These are phyloP conservation scores for Diplazon laetatorius DNA, from an alignment of 2,888 invertebrate species.

Conservation along the genomic window DNA sequence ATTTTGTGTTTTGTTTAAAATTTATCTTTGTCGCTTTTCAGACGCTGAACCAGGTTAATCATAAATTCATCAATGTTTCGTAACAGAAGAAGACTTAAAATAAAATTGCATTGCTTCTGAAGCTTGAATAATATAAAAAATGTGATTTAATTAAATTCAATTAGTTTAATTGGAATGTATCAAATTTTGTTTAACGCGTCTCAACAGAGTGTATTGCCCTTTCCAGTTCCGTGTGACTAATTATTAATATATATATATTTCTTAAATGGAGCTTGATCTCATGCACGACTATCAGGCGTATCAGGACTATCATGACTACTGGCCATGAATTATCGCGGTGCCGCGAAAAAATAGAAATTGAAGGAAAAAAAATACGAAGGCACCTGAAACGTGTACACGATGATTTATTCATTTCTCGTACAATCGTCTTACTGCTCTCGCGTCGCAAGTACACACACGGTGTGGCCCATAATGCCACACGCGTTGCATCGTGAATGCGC, in stretches of 20 bases:
- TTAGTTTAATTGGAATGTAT: too few relatives aligned
- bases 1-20: too few relatives aligned
- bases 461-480: constrained; percentile 46
- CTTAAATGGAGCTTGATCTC: constrained; percentile 28
- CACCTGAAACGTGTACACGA: constrained; percentile 58
- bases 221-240: constrained; percentile 7
- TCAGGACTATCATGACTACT: constrained; percentile 25
- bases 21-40: too few relatives aligned
- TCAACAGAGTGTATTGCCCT: too few relatives aligned
- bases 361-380: constrained; percentile 35
- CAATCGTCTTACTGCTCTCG: not conserved
- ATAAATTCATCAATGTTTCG: too few relatives aligned
- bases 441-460: constrained; percentile 22
- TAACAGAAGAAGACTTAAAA: too few relatives aligned
- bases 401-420: constrained; percentile 73
- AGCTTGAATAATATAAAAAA: too few relatives aligned
- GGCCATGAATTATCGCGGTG: constrained; percentile 41
- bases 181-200: too few relatives aligned
- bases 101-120: too few relatives aligned
- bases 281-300: constrained; percentile 18
- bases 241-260: too few relatives aligned
- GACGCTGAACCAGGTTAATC: too few relatives aligned
- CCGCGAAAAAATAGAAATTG: constrained; percentile 30
- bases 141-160: too few relatives aligned
- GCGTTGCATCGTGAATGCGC: constrained; percentile 71